Evolutionary conservation across 2,888 invertebrate species (phyloP).

Genomic region (Drosophila maculinotata): DNA sequence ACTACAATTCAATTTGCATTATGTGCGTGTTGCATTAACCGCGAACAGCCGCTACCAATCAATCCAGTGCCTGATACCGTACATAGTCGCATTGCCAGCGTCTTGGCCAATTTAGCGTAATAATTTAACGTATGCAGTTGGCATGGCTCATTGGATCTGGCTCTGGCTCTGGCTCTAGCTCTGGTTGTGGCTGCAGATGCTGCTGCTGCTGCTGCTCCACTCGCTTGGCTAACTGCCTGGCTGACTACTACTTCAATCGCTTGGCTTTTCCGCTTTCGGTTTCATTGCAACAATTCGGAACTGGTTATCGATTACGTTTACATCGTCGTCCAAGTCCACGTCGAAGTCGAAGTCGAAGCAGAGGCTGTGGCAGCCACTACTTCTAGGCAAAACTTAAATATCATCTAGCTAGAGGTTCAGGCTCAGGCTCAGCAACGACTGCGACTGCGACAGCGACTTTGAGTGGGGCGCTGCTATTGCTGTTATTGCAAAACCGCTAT

Average conservation of each 20-base stretch:
- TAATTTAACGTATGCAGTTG: slow-evolving; percentile 74
- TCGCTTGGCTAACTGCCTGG: slow-evolving; percentile 49
- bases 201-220: slow-evolving; percentile 33
- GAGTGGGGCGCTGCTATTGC: slow-evolving; percentile 64
- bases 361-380: slow-evolving; percentile 24
- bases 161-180: no score
- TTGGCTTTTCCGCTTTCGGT: slow-evolving; percentile 80
- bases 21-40: slow-evolving; percentile 32
- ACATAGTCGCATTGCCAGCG: slow-evolving; percentile 31
- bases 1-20: slow-evolving; percentile 71
- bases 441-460: slow-evolving; percentile 37
- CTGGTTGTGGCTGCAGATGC: slow-evolving; percentile 7
- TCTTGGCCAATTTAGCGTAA: slow-evolving; percentile 75
- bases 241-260: slow-evolving; percentile 55
- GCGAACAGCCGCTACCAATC: slow-evolving; percentile 27
- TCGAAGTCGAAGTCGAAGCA: slow-evolving; percentile 19
- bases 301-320: slow-evolving; percentile 81
- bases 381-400: slow-evolving; percentile 76
- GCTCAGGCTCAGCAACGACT: slow-evolving; percentile 17
- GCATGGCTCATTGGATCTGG: slow-evolving; percentile 67
- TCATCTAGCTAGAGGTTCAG: slow-evolving; percentile 58
- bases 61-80: slow-evolving; percentile 35
- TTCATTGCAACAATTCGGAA: slow-evolving; percentile 81
- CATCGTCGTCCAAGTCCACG: slow-evolving; percentile 41
- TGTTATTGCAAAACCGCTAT: slow-evolving; percentile 77